These are phyloP conservation scores for Tragelaphus scriptus DNA, from an alignment of 2,113 vertebrate species.

Conservation along the genomic window DNA sequence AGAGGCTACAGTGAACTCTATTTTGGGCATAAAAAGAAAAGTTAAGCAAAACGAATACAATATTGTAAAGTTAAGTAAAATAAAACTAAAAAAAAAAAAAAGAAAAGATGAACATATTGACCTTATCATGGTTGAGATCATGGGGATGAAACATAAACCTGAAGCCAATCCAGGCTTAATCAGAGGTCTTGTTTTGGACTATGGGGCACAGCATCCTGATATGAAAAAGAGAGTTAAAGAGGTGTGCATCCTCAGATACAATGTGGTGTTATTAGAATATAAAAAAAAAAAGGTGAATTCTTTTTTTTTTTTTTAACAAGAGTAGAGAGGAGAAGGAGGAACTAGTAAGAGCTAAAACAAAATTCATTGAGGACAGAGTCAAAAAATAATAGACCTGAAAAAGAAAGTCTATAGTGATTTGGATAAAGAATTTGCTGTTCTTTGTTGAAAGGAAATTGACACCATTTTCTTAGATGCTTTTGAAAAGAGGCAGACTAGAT, in stretches of 20 bases:
- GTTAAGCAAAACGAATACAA: too few species aligned
- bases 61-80: too few species aligned
- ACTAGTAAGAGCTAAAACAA: slow-evolving; percentile 93
- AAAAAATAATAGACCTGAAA: not conserved
- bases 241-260: slow-evolving; percentile 92
- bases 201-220: slow-evolving; percentile 95
- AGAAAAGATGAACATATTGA: slow-evolving; percentile 91
- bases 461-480: slow-evolving; percentile 93
- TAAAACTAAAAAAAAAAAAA: not conserved
- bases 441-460: slow-evolving; percentile 98
- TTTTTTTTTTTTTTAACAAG: slow-evolving; percentile 84
- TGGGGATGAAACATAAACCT: slow-evolving; percentile 98
- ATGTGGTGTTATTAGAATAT: slow-evolving; percentile 95
- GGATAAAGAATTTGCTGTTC: slow-evolving; percentile 86
- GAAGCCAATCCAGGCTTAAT: slow-evolving; percentile 93
- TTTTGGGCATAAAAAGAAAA: slow-evolving; percentile 82
- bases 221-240: slow-evolving; percentile 97
- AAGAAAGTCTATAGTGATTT: not conserved
- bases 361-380: slow-evolving; percentile 76
- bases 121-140: slow-evolving; percentile 97
- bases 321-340: slow-evolving; percentile 94
- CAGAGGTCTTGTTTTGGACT: slow-evolving; percentile 93
- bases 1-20: slow-evolving; percentile 95
- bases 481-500: slow-evolving; percentile 93
- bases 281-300: slow-evolving; percentile 98